Conservation (phyloP, 92 coral and sea anemone genomes). For the Pocillopora grandis region DNA sequence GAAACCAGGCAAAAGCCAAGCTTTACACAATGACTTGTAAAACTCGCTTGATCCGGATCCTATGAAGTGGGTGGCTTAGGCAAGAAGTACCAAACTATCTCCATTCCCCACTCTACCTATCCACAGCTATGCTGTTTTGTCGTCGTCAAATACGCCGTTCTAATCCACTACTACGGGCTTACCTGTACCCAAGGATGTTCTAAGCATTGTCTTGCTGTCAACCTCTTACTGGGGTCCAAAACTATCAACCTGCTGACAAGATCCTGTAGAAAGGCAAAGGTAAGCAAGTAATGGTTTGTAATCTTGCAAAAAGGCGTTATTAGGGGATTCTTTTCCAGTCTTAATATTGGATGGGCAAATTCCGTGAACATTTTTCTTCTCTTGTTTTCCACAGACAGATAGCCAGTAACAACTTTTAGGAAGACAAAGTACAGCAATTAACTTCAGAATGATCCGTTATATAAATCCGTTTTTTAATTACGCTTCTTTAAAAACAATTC, state of each 20-base stretch:
- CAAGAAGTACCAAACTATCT: not conserved
- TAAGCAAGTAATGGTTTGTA: not conserved
- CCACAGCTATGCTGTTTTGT: not conserved
- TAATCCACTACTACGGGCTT: not conserved
- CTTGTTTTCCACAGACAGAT: too few species aligned
- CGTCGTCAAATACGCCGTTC: not conserved
- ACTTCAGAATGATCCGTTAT: too few species aligned
- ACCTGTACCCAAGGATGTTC: constrained; percentile 96
- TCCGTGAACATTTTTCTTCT: too few species aligned
- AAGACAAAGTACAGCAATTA: too few species aligned
- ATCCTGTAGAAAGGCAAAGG: constrained; percentile 55
- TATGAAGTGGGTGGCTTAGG: not conserved
- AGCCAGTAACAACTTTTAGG: too few species aligned
- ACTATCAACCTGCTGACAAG: constrained; percentile 83
- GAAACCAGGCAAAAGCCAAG: too few species aligned
- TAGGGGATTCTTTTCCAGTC: too few species aligned
- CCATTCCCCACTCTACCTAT: not conserved
- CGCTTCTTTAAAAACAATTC: too few species aligned
- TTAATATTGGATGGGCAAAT: too few species aligned
- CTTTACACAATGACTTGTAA: too few species aligned
- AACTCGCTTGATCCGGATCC: not conserved
- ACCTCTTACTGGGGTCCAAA: constrained; percentile 78
- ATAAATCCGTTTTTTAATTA: too few species aligned
- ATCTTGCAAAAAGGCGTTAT: not conserved
- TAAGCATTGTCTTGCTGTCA: constrained; percentile 81